Percentiles rank a stretch among this genome's conserved stretches.
These are phyloP conservation scores for Planiliza haematocheilus DNA, from an alignment of 2,113 vertebrate genomes.

Conservation along the genomic window DNA sequence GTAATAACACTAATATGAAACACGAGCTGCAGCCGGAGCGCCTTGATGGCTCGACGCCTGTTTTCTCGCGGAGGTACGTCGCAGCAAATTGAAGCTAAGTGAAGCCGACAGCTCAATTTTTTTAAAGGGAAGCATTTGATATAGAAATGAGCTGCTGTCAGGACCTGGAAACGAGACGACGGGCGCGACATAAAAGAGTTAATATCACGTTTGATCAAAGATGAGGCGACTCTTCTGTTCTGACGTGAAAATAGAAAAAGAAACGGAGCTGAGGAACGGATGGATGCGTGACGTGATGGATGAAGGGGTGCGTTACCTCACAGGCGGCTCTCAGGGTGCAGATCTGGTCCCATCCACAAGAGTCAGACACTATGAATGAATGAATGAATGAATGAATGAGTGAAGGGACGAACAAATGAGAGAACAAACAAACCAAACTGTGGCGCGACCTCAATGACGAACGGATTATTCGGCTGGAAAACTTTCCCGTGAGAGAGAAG, in stretches of 20 bases:
- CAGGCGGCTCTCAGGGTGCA: conserved; percentile 18
- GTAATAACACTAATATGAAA: too few species aligned
- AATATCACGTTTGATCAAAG: conserved; percentile 16
- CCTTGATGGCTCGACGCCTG: conserved; percentile 6
- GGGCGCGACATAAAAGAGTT: conserved; percentile 32
- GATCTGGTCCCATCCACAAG: conserved; percentile 32
- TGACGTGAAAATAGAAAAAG: background rate
- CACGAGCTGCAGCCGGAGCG: too few species aligned
- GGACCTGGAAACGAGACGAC: conserved; percentile 30
- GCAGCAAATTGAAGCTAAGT: conserved; percentile 55
- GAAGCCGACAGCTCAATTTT: conserved; percentile 53
- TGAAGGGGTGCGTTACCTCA: conserved; percentile 21
- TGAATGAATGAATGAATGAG: conserved; percentile 36
- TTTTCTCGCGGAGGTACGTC: conserved; percentile 43
- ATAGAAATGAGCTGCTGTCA: conserved; percentile 48
- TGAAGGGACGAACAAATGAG: background rate
- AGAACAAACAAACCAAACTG: conserved; percentile 16
- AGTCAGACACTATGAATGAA: conserved; percentile 8
- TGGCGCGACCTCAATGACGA: background rate
- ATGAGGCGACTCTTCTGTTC: conserved; percentile 4
- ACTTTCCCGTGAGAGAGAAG: too few species aligned
- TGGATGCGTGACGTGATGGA: conserved; percentile 4
- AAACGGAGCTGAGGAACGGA: background rate
- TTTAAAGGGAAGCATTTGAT: conserved; percentile 62
- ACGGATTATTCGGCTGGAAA: too few species aligned